Conservation (phyloP, 23 tunicate genomes). For the Halocynthia roretzi region DNA sequence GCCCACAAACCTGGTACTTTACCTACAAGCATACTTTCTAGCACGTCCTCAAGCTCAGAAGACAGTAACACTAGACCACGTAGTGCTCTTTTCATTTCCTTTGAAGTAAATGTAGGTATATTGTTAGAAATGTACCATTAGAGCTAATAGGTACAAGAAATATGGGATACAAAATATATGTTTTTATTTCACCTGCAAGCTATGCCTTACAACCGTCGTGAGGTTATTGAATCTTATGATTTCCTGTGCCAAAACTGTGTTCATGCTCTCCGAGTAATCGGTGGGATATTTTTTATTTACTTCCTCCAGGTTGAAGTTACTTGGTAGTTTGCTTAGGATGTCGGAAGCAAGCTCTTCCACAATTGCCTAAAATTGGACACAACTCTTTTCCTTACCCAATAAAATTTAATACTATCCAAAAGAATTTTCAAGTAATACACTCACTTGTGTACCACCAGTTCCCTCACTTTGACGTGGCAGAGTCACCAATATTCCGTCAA, state of each 20-base stretch:
- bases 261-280: constrained; percentile 84
- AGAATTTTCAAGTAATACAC: not conserved
- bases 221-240: constrained; percentile 69
- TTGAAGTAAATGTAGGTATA: not conserved
- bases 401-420: not conserved
- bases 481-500: constrained; percentile 77
- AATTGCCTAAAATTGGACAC: constrained; percentile 28
- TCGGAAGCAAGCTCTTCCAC: constrained; percentile 79
- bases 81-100: constrained; percentile 75
- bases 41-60: constrained; percentile 61
- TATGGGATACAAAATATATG: not conserved
- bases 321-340: constrained; percentile 66
- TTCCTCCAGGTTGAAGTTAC: constrained; percentile 52
- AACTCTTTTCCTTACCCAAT: not conserved
- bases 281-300: constrained; percentile 78
- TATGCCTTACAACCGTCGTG: constrained; percentile 55
- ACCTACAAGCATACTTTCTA: constrained; percentile 84
- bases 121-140: not conserved
- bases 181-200: constrained; percentile 33
- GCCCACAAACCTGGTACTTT: constrained; percentile 84
- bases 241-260: constrained; percentile 81
- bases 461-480: constrained; percentile 58
- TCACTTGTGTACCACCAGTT: constrained; percentile 10
- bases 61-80: constrained; percentile 66
- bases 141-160: no score